These are phyloP conservation scores for Lacerta bilineata DNA, from an alignment of 2,797 vertebrate species.

Conservation along the genomic window DNA sequence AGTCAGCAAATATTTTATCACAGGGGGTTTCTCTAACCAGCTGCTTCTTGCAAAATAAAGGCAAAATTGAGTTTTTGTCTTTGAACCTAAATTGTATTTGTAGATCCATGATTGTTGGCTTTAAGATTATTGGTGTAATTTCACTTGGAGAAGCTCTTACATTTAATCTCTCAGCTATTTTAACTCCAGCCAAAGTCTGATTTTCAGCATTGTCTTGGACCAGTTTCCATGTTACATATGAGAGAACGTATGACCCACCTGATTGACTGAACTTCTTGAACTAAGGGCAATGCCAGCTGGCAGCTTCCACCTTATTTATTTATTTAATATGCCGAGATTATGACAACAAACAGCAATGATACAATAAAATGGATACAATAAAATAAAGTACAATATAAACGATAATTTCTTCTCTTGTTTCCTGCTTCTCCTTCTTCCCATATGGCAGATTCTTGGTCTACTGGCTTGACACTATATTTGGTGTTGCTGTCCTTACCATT, in stretches of 20 bases:
- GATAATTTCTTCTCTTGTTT: no score
- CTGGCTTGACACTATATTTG: neutral
- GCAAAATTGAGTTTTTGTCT: neutral
- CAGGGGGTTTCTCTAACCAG: neutral
- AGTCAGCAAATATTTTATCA: neutral
- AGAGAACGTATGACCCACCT: neutral
- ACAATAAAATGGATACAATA: no score
- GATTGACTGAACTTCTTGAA: neutral
- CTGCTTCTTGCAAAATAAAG: neutral
- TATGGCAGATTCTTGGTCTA: neutral
- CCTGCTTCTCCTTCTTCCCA: neutral
- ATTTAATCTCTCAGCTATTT: neutral
- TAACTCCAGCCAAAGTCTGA: neutral
- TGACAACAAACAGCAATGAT: no score
- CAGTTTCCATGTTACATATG: neutral
- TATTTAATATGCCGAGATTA: no score
- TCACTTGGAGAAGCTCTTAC: neutral
- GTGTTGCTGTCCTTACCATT: neutral
- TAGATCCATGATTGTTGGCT: neutral
- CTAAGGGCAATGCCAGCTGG: neutral
- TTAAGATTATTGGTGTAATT: neutral
- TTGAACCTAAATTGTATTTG: accelerated
- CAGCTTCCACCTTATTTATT: no score
- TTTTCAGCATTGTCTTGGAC: neutral
- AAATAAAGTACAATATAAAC: no score